phyloP scores from a whole-genome alignment of 1,140 invertebrate species.

The Platyscapa corneri region DNA sequence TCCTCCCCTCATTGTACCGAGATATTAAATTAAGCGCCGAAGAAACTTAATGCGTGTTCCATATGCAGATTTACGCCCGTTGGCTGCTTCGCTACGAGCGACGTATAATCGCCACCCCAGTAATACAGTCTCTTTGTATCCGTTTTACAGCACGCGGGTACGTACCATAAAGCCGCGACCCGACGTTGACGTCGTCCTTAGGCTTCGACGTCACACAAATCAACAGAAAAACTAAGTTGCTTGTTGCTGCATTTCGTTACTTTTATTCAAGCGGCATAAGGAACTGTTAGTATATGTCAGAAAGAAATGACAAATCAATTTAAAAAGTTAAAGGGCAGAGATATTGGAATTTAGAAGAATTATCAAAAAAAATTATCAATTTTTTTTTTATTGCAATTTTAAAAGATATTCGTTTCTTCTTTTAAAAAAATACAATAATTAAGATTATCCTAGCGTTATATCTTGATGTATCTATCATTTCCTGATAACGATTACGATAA shows the following conservation, averaged over 20 bases:
- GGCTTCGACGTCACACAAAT: conserved; percentile 19
- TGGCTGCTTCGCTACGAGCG: conserved; percentile 52
- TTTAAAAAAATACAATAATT: no score
- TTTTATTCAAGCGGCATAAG: neutral
- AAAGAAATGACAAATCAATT: no score
- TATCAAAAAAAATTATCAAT: no score
- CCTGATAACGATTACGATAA: no score
- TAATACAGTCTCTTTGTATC: conserved; percentile 72
- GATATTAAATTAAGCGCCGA: conserved; percentile 72
- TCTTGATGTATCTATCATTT: no score
- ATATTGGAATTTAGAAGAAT: no score
- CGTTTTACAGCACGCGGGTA: conserved; percentile 66
- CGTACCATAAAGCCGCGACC: conserved; percentile 61
- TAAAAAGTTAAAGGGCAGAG: no score
- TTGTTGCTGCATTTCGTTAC: neutral
- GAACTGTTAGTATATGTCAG: no score
- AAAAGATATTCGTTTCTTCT: no score
- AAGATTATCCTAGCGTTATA: no score
- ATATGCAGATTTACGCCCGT: conserved; percentile 72
- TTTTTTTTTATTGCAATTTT: no score
- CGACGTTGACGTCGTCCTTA: conserved; percentile 4
- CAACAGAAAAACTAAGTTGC: neutral
- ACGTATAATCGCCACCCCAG: conserved; percentile 51
- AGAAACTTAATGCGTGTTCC: conserved; percentile 72
- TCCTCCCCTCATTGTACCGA: conserved; percentile 56